Percentiles rank a stretch among this genome's conserved stretches.
phyloP scores from a whole-genome alignment of 2,113 vertebrate species.

The Herpetotheres cachinnans region DNA sequence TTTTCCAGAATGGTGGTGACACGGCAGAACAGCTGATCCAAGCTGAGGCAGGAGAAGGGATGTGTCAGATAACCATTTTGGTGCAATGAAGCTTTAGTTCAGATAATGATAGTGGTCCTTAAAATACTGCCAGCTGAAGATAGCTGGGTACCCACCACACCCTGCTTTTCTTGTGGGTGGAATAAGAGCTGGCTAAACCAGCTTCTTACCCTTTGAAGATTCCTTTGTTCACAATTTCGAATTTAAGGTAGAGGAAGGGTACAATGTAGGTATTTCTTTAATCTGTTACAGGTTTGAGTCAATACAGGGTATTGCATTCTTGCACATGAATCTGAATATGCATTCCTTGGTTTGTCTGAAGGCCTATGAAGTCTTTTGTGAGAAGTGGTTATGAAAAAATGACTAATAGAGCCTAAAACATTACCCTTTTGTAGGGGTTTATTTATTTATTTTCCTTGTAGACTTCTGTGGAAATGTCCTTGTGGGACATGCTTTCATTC shows the following conservation, averaged over 20 bases:
- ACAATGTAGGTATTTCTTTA: background rate
- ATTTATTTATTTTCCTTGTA: background rate
- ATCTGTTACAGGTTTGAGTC: background rate
- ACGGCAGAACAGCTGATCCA: background rate
- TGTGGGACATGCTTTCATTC: background rate
- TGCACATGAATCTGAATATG: background rate
- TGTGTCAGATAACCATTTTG: background rate
- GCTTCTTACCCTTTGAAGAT: constrained; percentile 26
- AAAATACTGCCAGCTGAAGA: background rate
- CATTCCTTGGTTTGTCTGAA: background rate
- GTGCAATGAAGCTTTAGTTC: background rate
- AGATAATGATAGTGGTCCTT: background rate
- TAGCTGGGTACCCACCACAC: constrained; percentile 25
- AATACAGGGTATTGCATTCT: background rate
- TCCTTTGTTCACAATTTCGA: background rate
- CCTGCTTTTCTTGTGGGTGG: background rate
- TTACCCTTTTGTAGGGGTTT: background rate
- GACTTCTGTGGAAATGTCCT: background rate
- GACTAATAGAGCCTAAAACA: background rate
- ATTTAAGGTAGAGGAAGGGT: background rate
- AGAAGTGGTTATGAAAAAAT: background rate
- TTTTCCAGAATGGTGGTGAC: background rate
- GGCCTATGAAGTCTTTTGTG: background rate
- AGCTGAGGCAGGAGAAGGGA: background rate
- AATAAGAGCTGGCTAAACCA: constrained; percentile 23